phyloP scores from a whole-genome alignment of 1,140 invertebrate species.

The Leptoteleia sp. region DNA sequence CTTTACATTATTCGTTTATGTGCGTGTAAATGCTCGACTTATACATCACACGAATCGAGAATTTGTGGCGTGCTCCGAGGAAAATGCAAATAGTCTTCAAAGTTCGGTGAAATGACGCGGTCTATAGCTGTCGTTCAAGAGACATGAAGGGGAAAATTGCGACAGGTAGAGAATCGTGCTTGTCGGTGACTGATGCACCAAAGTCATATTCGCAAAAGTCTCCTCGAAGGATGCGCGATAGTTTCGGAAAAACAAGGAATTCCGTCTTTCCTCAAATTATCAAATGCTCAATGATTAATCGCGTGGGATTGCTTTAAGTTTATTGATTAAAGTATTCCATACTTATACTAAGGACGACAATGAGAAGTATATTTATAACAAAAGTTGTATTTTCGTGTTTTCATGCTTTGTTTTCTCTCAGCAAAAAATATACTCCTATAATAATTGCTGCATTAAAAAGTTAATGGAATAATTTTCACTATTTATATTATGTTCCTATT shows the following conservation, averaged over 20 bases:
- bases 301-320: no score
- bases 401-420: no score
- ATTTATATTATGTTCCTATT: no score
- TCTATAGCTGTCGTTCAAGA: slow-evolving; percentile 56
- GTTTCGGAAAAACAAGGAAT: slow-evolving; percentile 23
- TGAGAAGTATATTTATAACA: no score
- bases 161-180: slow-evolving; percentile 55
- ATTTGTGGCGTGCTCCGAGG: slow-evolving; percentile 46
- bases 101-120: slow-evolving; percentile 61
- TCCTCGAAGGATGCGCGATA: slow-evolving; percentile 14
- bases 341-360: no score
- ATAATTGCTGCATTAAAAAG: no score
- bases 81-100: slow-evolving; percentile 65
- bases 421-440: no score
- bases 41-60: slow-evolving; percentile 37
- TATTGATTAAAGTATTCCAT: no score
- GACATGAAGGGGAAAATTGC: slow-evolving; percentile 54
- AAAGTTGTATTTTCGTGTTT: no score
- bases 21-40: slow-evolving; percentile 51
- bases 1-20: slow-evolving; percentile 46
- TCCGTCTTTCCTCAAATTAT: no score
- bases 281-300: no score
- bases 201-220: slow-evolving; percentile 32
- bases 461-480: no score
- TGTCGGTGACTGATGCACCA: slow-evolving; percentile 46